Evolutionary conservation across 2,888 invertebrate genomes (phyloP), one percentile per base, ranked within the genome.

Genomic region (Fragum sueziense): DNA sequence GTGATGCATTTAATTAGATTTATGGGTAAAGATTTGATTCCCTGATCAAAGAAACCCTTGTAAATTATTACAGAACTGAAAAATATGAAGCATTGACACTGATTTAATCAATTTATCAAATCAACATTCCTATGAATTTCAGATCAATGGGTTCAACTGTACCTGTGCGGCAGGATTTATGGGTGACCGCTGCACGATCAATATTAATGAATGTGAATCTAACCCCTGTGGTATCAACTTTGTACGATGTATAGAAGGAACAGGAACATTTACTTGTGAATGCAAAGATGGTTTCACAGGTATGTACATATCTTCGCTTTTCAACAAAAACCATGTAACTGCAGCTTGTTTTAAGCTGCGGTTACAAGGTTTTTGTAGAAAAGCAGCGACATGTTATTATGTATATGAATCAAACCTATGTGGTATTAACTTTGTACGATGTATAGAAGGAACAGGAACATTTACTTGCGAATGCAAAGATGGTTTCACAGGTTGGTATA

Each of bases 91-190:
- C n/a, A n/a, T n/a, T n/a, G n/a, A n/a, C n/a, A n/a, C n/a, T n/a
- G n/a, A n/a, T n/a, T n/a, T n/a, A n/a, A n/a, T n/a, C n/a, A n/a
- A n/a, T n/a, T n/a, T n/a, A n/a, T n/a, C n/a, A n/a, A n/a, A n/a
- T n/a, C n/a, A n/a, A n/a, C n/a, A n/a, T n/a, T n/a, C n/a, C n/a
- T 54, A 7, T 61, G n/a, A 57, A 51, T 51, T 65, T 84, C 82
- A 88, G 88, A 71, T 89, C 31, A 85, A 86, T 72, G 80, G 51
- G 77, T 97, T 96, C 94, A 95, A 95, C 77, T 98, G 98, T 94
- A 95, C 95, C 34, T 98, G 98, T 90, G 95, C 95, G 0, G 94
- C 95, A 11, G 98, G 97, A 7, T 98, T 95, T 94, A 95, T 95
- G 67, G 98, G 98, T 17, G 91, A 94, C 59, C 96, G 96, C 70